Evolutionary conservation across 2,113 vertebrate genomes (phyloP), one percentile per base, ranked within the genome.

Genomic region (Collichthys lucidus): DNA sequence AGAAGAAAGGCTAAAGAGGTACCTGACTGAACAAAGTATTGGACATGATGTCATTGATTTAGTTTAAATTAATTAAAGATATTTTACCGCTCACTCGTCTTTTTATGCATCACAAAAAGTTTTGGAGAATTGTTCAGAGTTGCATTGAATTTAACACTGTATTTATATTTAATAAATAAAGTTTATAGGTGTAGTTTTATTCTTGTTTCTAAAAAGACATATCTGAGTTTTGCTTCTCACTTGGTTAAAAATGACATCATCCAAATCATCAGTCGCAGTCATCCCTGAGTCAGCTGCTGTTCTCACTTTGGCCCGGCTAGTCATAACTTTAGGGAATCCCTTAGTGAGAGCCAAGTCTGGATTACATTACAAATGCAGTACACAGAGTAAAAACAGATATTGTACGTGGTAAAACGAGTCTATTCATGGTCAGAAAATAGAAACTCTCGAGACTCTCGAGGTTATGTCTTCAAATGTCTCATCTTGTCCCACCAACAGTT

Each of bases 211-310:
- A 44, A 14, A 19, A 44, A 56, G 7, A 50, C 0, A 46, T 0
- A 6, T 57, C 40, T n/a, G 20, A 17, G n/a, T 16, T 66, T 35
- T 35, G 10, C 49, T 46, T 52, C 19, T 53, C 20, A 40, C 26
- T 40, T 52, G 7, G 6, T n/a, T 20, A 0, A 71, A 55, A 63
- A 35, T 60, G 10, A 59, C 17, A 19, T 49, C 17, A 42, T 5
- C 26, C 14, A 44, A 44, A 29, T 55, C 22, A 65, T 57, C 50
- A 68, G 61, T 14, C 15, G 3, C 31, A 62, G 55, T 47, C 67
- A 31, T 85, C n/a, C 11, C 31, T 44, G 26, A 46, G 57, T 50
- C 64, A 15, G 56, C 42, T 85, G 63, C 31, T 69, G 62, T 29
- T 22, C 70, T 80, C 70, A 46, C 35, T 74, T 50, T 63, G 66